phyloP scores from a whole-genome alignment of 2,113 vertebrate genomes.

The Daubentonia madagascariensis region DNA sequence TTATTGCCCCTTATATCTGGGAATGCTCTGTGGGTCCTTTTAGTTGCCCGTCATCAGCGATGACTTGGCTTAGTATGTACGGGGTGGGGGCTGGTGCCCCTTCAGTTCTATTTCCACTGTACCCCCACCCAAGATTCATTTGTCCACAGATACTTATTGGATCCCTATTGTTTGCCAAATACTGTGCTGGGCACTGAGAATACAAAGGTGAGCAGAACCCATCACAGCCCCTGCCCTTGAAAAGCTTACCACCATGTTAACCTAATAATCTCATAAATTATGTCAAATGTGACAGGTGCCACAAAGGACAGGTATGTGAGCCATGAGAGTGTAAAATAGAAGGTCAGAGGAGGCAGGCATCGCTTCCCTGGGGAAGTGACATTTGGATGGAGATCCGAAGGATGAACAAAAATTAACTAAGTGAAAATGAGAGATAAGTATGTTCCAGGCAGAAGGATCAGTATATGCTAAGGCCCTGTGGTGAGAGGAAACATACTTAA shows the following conservation, averaged over 20 bases:
- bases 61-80: not conserved
- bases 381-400: not conserved
- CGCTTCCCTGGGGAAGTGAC: not conserved
- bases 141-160: not conserved
- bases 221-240: not conserved
- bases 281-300: not conserved
- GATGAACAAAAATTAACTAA: not conserved
- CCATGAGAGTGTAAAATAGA: not conserved
- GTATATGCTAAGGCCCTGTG: not conserved
- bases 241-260: not conserved
- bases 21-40: not conserved
- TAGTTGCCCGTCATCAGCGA: not conserved
- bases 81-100: not conserved
- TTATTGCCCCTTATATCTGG: not conserved
- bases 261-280: not conserved
- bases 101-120: not conserved
- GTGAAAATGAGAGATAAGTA: not conserved
- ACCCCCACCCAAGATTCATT: not conserved
- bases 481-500: not conserved
- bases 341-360: not conserved
- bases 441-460: not conserved
- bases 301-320: not conserved
- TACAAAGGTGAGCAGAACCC: not conserved
- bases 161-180: not conserved
- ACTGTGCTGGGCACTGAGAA: not conserved